Conservation (phyloP, 2,113 vertebrate species). For the Illadopsis cleaveri region DNA sequence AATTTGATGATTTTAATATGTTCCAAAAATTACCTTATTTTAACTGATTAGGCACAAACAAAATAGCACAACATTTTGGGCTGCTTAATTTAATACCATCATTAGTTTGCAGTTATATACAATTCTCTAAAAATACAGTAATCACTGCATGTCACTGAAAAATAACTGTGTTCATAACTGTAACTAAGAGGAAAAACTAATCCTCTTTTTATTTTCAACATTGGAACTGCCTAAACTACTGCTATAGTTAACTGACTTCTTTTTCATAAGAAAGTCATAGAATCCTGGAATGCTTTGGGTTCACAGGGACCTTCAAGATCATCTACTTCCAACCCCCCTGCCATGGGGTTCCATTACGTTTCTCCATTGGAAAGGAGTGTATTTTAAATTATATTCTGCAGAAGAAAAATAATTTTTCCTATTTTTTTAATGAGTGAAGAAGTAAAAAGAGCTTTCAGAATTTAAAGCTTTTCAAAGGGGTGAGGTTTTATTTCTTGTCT, state of each 20-base stretch:
- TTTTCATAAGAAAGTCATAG: neutral
- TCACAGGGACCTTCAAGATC: neutral
- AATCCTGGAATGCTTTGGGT: neutral
- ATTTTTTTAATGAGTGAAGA: neutral
- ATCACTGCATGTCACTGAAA: neutral
- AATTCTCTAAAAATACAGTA: neutral
- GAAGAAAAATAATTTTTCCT: neutral
- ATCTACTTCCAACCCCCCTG: neutral
- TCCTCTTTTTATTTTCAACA: neutral
- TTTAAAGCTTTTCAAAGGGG: neutral
- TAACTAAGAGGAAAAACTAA: neutral
- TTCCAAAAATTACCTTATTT: neutral
- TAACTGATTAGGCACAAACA: neutral
- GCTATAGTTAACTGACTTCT: neutral
- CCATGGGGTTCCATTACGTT: neutral
- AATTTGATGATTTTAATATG: neutral
- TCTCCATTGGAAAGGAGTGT: neutral
- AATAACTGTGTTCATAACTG: neutral
- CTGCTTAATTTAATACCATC: neutral
- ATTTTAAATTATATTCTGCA: neutral
- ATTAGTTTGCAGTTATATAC: neutral
- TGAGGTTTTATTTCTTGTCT: neutral
- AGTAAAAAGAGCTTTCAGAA: neutral
- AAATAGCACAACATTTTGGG: neutral
- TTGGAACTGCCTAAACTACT: neutral